Conservation (phyloP, 2,797 vertebrate genomes). For the Coregonus ussuriensis region DNA sequence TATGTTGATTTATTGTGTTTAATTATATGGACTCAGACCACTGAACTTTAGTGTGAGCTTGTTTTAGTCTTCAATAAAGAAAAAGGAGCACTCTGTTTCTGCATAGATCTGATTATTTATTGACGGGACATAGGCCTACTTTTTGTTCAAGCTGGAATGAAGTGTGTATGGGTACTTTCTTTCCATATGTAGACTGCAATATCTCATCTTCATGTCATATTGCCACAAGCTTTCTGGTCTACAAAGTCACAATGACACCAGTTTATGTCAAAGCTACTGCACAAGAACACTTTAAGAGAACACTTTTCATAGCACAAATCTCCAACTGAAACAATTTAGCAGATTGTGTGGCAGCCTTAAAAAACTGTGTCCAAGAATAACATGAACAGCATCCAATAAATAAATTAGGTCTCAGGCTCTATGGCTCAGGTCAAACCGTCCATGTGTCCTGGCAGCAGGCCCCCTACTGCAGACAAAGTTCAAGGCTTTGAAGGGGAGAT, state of each 20-base stretch:
- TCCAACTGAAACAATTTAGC: neutral
- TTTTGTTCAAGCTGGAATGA: too few species aligned
- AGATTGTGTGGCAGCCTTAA: neutral
- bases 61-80: neutral
- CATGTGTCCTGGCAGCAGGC: neutral
- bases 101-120: too few species aligned
- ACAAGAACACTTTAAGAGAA: neutral
- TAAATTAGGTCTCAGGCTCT: neutral
- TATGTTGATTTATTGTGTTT: constrained; percentile 13
- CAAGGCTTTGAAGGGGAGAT: constrained; percentile 49
- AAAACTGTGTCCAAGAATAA: neutral
- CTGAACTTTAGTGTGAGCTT: neutral
- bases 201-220: neutral
- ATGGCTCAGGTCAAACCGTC: constrained; percentile 16
- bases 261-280: neutral
- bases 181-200: too few species aligned
- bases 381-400: neutral
- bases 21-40: neutral
- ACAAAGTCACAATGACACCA: neutral
- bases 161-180: too few species aligned
- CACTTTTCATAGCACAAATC: neutral
- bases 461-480: constrained; percentile 41
- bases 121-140: too few species aligned
- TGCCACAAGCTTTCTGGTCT: neutral
- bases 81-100: too few species aligned